Evolutionary conservation across 92 coral and sea anemone genomes (phyloP).

Genomic region (Zoanthus sansibaricus): DNA sequence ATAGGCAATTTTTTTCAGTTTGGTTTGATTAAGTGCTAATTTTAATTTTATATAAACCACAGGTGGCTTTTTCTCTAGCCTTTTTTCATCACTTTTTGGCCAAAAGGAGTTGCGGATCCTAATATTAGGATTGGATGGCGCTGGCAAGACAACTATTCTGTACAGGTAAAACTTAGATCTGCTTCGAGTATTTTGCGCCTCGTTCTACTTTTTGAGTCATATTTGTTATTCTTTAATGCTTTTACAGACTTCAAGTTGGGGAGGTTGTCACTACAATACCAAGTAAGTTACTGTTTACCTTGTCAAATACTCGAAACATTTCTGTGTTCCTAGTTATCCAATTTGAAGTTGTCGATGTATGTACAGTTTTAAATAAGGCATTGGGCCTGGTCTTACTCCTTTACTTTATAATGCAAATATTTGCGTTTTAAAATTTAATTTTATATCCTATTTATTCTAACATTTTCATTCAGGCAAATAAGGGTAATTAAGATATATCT

Average conservation of each 20-base stretch:
- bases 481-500: no score
- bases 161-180: constrained; percentile 69
- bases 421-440: no score
- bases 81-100: constrained; percentile 96
- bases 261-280: constrained; percentile 99
- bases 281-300: constrained; percentile 63
- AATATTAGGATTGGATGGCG: constrained; percentile 95
- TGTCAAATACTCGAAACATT: no score
- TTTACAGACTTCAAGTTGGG: constrained; percentile 94
- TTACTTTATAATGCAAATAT: no score
- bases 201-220: not conserved
- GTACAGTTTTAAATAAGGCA: no score
- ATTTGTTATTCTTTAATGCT: not conserved
- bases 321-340: no score
- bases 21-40: not conserved
- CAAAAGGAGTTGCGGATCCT: constrained; percentile 93
- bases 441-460: no score
- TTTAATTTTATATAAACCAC: not conserved
- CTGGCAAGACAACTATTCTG: constrained; percentile 94
- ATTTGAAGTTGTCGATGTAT: no score
- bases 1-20: not conserved
- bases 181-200: not conserved
- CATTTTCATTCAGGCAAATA: no score
- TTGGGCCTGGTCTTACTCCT: no score
- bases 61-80: constrained; percentile 95